Evolutionary conservation across 2,888 invertebrate genomes (phyloP).

Genomic region (Beris morrisii): DNA sequence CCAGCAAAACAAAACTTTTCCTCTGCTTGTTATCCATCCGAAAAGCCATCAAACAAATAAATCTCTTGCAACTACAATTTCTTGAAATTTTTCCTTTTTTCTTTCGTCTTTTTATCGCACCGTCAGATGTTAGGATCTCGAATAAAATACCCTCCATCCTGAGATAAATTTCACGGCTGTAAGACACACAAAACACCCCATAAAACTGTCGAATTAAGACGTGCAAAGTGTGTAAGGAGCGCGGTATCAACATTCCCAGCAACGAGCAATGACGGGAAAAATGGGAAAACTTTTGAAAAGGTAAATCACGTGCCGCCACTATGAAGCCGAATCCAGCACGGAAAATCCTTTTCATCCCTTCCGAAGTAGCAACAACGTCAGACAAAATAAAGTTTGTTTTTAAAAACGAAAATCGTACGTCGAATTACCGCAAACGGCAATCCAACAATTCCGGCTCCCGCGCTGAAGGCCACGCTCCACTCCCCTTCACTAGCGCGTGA

Average conservation of each 20-base stretch:
- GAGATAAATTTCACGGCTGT: slow-evolving; percentile 3
- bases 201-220: slow-evolving; percentile 33
- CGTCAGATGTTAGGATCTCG: no score
- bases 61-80: no score
- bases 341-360: no score
- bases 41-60: no score
- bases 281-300: slow-evolving; percentile 25
- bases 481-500: background rate
- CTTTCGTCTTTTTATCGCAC: no score
- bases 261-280: slow-evolving; percentile 20
- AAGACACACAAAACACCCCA: slow-evolving; percentile 30
- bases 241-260: background rate
- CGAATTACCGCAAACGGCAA: background rate
- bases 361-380: slow-evolving; percentile 8
- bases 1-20: no score
- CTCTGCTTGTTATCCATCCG: no score
- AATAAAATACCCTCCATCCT: no score
- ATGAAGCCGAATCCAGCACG: no score
- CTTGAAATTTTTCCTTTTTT: no score
- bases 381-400: slow-evolving; percentile 14
- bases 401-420: slow-evolving; percentile 6
- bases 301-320: slow-evolving; percentile 24
- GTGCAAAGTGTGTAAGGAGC: slow-evolving; percentile 25
- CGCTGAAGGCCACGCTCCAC: no score
- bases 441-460: background rate